Percentiles rank a stretch among this genome's conserved stretches.
Conservation (phyloP, 2,113 vertebrate genomes). For the Periophthalmodon schlosseri region DNA sequence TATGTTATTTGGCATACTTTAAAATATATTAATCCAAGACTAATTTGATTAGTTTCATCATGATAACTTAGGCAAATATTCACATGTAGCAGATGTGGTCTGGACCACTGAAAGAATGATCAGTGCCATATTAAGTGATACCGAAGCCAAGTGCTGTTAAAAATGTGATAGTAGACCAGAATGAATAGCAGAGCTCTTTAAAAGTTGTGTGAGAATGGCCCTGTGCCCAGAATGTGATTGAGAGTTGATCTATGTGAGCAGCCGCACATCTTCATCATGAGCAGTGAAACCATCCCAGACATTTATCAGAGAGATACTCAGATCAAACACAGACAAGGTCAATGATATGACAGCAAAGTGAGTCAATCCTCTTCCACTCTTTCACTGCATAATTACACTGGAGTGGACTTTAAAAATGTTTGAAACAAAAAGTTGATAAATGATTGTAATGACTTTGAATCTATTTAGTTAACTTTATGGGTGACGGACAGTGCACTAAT, state of each 20-base stretch:
- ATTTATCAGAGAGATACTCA: conserved; percentile 47
- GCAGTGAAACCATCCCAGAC: conserved; percentile 29
- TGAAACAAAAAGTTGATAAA: conserved; percentile 24
- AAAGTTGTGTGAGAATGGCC: conserved; percentile 45
- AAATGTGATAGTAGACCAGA: conserved; percentile 38
- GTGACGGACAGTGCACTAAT: neutral
- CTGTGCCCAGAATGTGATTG: conserved; percentile 27
- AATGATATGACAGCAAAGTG: conserved; percentile 36
- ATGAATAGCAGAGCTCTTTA: conserved; percentile 49
- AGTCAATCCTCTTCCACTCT: conserved; percentile 29
- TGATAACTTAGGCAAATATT: neutral
- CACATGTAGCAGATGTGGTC: neutral
- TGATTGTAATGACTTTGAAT: neutral
- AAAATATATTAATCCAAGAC: neutral
- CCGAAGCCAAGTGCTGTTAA: conserved; percentile 23
- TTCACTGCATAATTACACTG: conserved; percentile 23
- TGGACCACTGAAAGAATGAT: conserved; percentile 1
- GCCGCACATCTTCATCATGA: conserved; percentile 43
- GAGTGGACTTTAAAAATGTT: neutral
- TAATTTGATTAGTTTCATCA: conserved; percentile 2
- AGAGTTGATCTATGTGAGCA: conserved; percentile 51
- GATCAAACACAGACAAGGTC: conserved; percentile 58
- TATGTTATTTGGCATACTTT: neutral
- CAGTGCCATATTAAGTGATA: conserved; percentile 31
- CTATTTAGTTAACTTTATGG: neutral